These are phyloP conservation scores for Archaeoteleia sp. DNA, from an alignment of 2,888 invertebrate species.

Conservation along the genomic window DNA sequence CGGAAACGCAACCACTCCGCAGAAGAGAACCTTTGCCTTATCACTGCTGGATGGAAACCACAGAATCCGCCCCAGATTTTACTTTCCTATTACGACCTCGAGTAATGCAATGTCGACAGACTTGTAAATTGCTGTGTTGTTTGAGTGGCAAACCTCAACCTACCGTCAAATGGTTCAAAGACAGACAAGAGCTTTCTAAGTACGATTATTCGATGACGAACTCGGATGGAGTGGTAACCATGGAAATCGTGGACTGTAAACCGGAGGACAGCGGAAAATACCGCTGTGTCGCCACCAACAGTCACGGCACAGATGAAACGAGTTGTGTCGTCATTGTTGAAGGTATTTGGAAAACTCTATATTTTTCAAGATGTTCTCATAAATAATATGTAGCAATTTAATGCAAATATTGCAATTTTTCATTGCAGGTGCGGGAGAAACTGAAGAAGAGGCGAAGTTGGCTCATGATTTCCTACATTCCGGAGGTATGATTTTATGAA, in stretches of 20 bases:
- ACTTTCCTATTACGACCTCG: constrained; percentile 99
- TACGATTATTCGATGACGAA: constrained; percentile 93
- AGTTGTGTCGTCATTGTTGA: constrained; percentile 96
- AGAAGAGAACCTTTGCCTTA: constrained; percentile 89
- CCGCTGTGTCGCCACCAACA: constrained; percentile 93
- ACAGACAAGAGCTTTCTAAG: constrained; percentile 91
- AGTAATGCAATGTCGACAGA: constrained; percentile 96
- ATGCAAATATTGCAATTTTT: constrained; percentile 10
- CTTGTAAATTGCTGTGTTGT: constrained; percentile 98
- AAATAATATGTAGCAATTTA: constrained; percentile 6
- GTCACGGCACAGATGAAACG: constrained; percentile 96
- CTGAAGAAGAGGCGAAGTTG: constrained; percentile 88
- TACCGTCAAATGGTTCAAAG: constrained; percentile 94
- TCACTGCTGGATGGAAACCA: constrained; percentile 94
- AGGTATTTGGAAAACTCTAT: constrained; percentile 77
- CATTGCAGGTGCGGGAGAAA: constrained; percentile 82
- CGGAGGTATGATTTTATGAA: constrained; percentile 80
- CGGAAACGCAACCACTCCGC: constrained; percentile 82
- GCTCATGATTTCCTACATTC: constrained; percentile 93
- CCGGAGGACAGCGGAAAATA: constrained; percentile 98
- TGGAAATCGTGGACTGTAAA: constrained; percentile 96
- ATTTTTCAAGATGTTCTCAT: background rate
- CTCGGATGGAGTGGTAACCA: constrained; percentile 95
- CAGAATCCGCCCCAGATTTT: constrained; percentile 95
- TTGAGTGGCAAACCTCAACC: constrained; percentile 96